A percentile compares a stretch with the other conserved stretches of the same genome.
Evolutionary conservation across 30 jellyfish, hydroid and myxozoan species (phyloP).

Genomic region (Turritopsis rubra): DNA sequence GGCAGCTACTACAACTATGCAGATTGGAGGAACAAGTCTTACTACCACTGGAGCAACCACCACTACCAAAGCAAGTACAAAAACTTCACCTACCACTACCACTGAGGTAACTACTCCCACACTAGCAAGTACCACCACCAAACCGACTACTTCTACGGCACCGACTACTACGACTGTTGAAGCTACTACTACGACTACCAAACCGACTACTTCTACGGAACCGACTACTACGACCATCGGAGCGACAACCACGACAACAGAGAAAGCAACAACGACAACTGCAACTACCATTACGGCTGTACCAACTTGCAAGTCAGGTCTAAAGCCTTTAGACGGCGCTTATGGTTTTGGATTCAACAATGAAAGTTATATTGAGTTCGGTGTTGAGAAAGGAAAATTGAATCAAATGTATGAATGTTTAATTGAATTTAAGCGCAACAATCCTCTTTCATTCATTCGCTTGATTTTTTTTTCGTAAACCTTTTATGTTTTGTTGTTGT

Average conservation of each 20-base stretch:
- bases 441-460: no score
- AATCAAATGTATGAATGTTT: constrained; percentile 28
- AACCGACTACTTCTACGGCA: background rate
- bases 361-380: constrained; percentile 51
- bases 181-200: background rate
- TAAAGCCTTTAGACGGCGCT: constrained; percentile 37
- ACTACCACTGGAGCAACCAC: background rate
- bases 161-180: background rate
- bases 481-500: no score
- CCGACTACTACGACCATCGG: constrained; percentile 14
- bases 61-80: background rate
- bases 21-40: background rate
- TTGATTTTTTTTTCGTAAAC: no score
- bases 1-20: background rate
- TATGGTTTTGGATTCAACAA: constrained; percentile 63
- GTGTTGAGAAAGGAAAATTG: constrained; percentile 35
- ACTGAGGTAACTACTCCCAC: background rate
- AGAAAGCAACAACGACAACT: constrained; percentile 15
- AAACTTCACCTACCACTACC: background rate
- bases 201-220: constrained; percentile 8
- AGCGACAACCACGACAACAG: constrained; percentile 24
- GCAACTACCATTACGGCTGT: constrained; percentile 41
- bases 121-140: background rate
- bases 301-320: constrained; percentile 33
- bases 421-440: background rate